phyloP scores from a whole-genome alignment of 2,888 invertebrate genomes.

The Matsumyia berberina region DNA sequence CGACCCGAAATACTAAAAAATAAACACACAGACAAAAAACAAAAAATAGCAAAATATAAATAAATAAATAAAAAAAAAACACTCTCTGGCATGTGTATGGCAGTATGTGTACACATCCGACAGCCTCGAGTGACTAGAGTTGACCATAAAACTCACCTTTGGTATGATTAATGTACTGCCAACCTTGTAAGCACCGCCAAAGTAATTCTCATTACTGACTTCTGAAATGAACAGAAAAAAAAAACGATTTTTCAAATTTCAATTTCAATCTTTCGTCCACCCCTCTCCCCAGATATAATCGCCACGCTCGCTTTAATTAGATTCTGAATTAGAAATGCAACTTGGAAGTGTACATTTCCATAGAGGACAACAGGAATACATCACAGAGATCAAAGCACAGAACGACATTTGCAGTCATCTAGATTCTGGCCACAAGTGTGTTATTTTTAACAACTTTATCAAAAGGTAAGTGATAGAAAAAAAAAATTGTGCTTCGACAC shows the following conservation, averaged over 20 bases:
- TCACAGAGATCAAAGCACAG: background rate
- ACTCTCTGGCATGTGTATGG: conserved; percentile 1
- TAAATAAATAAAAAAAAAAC: conserved; percentile 55
- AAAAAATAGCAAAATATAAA: conserved; percentile 59
- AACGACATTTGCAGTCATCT: conserved; percentile 45
- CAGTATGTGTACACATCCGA: conserved; percentile 11
- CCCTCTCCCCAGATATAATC: background rate
- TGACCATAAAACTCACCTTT: conserved; percentile 78
- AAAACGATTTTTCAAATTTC: conserved; percentile 32
- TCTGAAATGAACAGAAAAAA: conserved; percentile 77
- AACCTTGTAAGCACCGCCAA: conserved; percentile 79
- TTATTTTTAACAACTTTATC: conserved; percentile 44
- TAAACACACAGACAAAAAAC: conserved; percentile 38
- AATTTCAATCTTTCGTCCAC: conserved; percentile 32
- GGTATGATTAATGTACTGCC: conserved; percentile 80
- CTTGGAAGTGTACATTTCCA: conserved; percentile 4
- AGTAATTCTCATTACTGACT: conserved; percentile 80
- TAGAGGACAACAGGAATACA: conserved; percentile 9
- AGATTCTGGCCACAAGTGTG: conserved; percentile 37
- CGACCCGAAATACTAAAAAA: conserved; percentile 61
- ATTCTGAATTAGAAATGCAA: conserved; percentile 51
- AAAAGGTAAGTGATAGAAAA: conserved; percentile 32
- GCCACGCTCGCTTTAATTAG: conserved; percentile 23
- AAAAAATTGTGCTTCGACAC: conserved; percentile 29
- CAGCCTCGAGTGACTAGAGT: conserved; percentile 64